Conservation (phyloP, 1,140 invertebrate species). For the Trypoxylus dichotomus region DNA sequence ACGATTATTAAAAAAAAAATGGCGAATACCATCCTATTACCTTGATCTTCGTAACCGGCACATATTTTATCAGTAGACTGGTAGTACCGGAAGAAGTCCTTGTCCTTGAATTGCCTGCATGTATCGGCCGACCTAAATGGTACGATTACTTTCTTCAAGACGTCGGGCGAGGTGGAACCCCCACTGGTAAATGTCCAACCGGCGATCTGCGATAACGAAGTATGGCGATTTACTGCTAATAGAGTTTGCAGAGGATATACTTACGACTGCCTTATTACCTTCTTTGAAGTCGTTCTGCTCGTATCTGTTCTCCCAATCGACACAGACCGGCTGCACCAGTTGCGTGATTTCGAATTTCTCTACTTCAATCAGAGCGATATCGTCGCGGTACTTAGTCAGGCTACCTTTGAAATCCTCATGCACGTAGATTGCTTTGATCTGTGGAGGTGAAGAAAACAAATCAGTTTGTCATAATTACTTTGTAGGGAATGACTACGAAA, state of each 20-base stretch:
- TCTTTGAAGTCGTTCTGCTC: constrained; percentile 38
- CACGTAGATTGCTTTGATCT: constrained; percentile 14
- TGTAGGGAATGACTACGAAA: no score
- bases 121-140: constrained; percentile 14
- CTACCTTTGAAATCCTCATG: constrained; percentile 46
- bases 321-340: constrained; percentile 52
- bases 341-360: constrained; percentile 47
- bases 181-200: constrained; percentile 51
- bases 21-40: not conserved
- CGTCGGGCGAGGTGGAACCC: constrained; percentile 5
- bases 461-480: no score
- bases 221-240: constrained; percentile 46
- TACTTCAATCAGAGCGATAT: constrained; percentile 51
- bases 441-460: no score
- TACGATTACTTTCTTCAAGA: constrained; percentile 32
- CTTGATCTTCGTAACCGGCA: constrained; percentile 23
- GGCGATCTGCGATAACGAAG: constrained; percentile 47
- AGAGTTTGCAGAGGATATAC: no score
- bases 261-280: not conserved
- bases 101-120: constrained; percentile 20
- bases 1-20: no score
- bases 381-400: constrained; percentile 49
- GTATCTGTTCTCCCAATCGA: constrained; percentile 53
- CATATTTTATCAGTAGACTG: constrained; percentile 41
- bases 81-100: not conserved